A percentile compares a stretch with the other conserved stretches of the same genome.
Evolutionary conservation across 2,888 invertebrate species (phyloP).

Genomic region (Tineola bisselliella): DNA sequence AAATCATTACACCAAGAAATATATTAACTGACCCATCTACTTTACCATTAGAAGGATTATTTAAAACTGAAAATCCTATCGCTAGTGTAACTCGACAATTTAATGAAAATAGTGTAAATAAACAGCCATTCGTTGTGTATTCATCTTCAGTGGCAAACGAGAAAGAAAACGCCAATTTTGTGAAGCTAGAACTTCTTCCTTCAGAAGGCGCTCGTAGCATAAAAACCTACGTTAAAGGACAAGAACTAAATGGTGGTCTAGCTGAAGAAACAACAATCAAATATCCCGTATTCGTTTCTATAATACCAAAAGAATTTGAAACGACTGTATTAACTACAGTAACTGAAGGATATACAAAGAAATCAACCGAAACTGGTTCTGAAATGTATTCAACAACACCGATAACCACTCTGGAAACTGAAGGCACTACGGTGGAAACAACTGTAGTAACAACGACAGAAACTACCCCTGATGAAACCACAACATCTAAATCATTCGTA

Average conservation of each 20-base stretch:
- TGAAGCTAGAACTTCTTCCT: conserved; percentile 40
- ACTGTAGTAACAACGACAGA: conserved; percentile 28
- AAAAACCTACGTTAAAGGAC: conserved; percentile 48
- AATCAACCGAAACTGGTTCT: conserved; percentile 18
- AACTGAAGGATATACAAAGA: conserved; percentile 22
- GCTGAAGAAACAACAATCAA: conserved; percentile 31
- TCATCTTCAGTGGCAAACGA: conserved; percentile 45
- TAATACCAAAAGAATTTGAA: conserved; percentile 24
- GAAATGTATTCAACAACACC: conserved; percentile 9
- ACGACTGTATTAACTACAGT: conserved; percentile 21
- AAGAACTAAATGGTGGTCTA: conserved; percentile 44
- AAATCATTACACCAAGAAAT: conserved; percentile 47
- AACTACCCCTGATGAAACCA: conserved; percentile 36
- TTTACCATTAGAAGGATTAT: conserved; percentile 73
- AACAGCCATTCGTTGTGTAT: conserved; percentile 55
- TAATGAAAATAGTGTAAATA: conserved; percentile 25
- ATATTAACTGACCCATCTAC: conserved; percentile 70
- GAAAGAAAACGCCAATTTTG: conserved; percentile 39
- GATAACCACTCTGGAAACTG: conserved; percentile 21
- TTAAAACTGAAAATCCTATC: conserved; percentile 62
- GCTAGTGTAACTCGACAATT: conserved; percentile 32
- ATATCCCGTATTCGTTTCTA: conserved; percentile 37
- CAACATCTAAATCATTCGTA: conserved; percentile 38
- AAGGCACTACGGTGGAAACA: conserved; percentile 18
- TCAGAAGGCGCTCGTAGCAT: conserved; percentile 43